A percentile compares a stretch with the other conserved stretches of the same genome.
Conservation (phyloP, 1,140 invertebrate species). For the Philaenus spumarius region DNA sequence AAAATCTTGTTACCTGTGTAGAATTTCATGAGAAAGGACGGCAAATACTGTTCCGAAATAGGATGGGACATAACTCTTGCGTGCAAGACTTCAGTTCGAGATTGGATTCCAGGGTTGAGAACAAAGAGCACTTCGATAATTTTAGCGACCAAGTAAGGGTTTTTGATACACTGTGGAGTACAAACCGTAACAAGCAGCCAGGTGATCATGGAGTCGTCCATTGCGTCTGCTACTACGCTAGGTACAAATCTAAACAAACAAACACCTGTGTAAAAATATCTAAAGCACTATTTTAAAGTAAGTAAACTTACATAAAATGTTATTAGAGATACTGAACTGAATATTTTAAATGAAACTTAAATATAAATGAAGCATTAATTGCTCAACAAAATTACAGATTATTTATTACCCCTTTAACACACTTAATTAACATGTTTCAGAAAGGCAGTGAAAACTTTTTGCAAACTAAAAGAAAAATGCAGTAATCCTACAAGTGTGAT, state of each 20-base stretch:
- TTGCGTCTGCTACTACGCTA: slow-evolving; percentile 62
- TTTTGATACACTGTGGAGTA: slow-evolving; percentile 83
- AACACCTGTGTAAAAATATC: background rate
- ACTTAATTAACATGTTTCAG: too few species aligned
- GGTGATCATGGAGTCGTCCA: slow-evolving; percentile 76
- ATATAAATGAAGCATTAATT: too few species aligned
- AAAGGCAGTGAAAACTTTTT: too few species aligned
- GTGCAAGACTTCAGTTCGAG: slow-evolving; percentile 53
- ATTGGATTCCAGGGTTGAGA: slow-evolving; percentile 76
- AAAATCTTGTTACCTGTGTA: slow-evolving; percentile 85
- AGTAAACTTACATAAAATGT: too few species aligned
- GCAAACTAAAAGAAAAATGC: too few species aligned
- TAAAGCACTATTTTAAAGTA: background rate
- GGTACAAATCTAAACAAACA: slow-evolving; percentile 59
- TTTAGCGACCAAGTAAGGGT: slow-evolving; percentile 94
- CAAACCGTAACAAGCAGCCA: slow-evolving; percentile 87
- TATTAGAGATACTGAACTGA: too few species aligned
- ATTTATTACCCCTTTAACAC: background rate
- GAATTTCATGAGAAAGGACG: slow-evolving; percentile 92
- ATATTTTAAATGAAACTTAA: too few species aligned
- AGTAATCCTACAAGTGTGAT: too few species aligned
- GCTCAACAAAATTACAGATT: background rate
- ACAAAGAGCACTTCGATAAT: slow-evolving; percentile 92
- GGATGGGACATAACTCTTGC: slow-evolving; percentile 74
- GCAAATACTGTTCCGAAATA: slow-evolving; percentile 72